phyloP scores from a whole-genome alignment of 2,113 vertebrate genomes.

The Mormoops blainvillei region DNA sequence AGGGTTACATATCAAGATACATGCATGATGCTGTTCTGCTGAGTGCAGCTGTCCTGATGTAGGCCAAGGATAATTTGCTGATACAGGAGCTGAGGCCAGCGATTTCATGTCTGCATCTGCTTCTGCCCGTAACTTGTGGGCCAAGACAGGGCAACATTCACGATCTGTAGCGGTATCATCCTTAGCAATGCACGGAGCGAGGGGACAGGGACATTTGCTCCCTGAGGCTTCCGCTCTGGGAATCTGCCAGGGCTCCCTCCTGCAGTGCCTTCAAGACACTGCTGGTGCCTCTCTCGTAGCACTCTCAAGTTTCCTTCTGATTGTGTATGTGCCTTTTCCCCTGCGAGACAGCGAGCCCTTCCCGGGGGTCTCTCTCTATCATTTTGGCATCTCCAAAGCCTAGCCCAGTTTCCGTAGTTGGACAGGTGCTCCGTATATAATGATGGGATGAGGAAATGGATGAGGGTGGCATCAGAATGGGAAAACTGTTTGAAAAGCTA shows the following conservation, averaged over 20 bases:
- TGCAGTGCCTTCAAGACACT: rapidly evolving
- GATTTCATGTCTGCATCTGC: slow-evolving; percentile 82
- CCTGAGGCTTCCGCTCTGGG: rapidly evolving
- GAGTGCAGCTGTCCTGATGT: slow-evolving; percentile 81
- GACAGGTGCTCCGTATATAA: neutral
- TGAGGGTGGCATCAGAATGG: neutral
- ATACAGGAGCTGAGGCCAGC: slow-evolving; percentile 82
- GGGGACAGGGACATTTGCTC: neutral
- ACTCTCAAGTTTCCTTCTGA: neutral
- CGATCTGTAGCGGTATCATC: neutral
- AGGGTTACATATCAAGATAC: slow-evolving; percentile 88
- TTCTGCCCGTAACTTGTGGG: slow-evolving; percentile 80
- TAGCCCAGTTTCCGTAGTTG: neutral
- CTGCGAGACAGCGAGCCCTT: neutral
- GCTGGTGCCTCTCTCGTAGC: too few species aligned
- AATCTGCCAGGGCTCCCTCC: neutral
- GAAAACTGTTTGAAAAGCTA: neutral
- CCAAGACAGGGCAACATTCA: slow-evolving; percentile 52
- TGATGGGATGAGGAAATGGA: neutral
- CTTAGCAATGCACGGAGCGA: neutral
- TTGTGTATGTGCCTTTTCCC: too few species aligned
- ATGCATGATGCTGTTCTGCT: slow-evolving; percentile 80
- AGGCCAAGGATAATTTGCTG: slow-evolving; percentile 76
- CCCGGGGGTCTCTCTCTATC: neutral
- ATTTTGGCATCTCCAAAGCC: neutral